Conservation (phyloP, 2,113 vertebrate species). For the Sorex araneus region DNA sequence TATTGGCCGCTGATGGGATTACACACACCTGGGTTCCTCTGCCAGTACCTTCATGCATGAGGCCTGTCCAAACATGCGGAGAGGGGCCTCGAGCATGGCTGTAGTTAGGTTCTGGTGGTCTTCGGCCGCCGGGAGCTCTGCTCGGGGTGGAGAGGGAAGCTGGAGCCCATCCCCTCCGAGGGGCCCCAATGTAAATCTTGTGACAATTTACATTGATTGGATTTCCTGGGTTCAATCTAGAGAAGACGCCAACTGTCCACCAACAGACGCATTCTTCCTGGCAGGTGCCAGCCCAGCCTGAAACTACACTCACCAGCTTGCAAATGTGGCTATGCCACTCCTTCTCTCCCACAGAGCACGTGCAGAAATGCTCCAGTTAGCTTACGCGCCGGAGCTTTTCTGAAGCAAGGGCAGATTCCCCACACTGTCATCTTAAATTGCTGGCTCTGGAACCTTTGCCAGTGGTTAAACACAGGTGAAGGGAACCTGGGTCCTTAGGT, state of each 20-base stretch:
- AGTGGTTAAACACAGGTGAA: not conserved
- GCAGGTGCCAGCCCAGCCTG: not conserved
- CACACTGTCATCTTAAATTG: not conserved
- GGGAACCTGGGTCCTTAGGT: not conserved
- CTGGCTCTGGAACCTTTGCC: not conserved
- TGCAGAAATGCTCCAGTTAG: not conserved
- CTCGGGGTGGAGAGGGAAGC: too few species aligned
- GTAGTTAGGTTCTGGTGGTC: too few species aligned
- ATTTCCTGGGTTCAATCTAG: not conserved
- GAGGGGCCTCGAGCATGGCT: too few species aligned
- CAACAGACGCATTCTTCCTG: not conserved
- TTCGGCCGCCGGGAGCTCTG: too few species aligned
- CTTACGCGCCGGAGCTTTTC: not conserved
- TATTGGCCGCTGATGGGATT: too few species aligned
- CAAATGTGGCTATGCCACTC: not conserved
- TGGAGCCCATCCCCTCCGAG: too few species aligned
- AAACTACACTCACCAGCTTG: not conserved
- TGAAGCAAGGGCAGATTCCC: not conserved
- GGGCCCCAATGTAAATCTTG: too few species aligned
- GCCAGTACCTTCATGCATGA: too few species aligned
- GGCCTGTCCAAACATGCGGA: too few species aligned
- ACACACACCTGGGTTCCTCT: too few species aligned
- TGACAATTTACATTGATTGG: not conserved
- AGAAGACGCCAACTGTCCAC: not conserved
- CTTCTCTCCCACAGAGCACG: not conserved